These are phyloP conservation scores for Prorops nasuta DNA, from an alignment of 1,140 invertebrate species.

Conservation along the genomic window DNA sequence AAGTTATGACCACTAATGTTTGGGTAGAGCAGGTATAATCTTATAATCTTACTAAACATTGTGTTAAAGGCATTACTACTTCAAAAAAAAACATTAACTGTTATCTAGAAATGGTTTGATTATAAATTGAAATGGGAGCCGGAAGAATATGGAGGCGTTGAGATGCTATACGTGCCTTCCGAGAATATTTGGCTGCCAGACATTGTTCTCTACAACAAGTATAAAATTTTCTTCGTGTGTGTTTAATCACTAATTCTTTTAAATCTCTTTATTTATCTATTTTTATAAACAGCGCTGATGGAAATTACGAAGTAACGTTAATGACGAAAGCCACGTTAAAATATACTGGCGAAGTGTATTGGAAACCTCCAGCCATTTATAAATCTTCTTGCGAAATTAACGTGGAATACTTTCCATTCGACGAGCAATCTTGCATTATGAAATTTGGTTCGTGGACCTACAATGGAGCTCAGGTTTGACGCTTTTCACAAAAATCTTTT, in stretches of 20 bases:
- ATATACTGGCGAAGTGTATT: constrained; percentile 86
- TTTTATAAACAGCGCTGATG: constrained; percentile 91
- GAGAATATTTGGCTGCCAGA: constrained; percentile 92
- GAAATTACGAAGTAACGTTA: constrained; percentile 95
- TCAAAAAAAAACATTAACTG: not conserved
- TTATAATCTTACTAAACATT: not conserved
- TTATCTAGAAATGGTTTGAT: constrained; percentile 85
- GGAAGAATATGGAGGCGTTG: constrained; percentile 88
- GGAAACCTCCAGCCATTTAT: constrained; percentile 98
- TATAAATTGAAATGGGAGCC: constrained; percentile 93
- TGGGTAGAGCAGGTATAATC: constrained; percentile 83
- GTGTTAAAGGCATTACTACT: too few relatives aligned
- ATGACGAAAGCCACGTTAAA: constrained; percentile 95
- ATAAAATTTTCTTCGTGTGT: constrained; percentile 1
- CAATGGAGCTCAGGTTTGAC: constrained; percentile 77
- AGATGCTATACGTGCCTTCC: constrained; percentile 88
- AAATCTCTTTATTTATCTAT: constrained; percentile 21
- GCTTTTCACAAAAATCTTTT: not conserved
- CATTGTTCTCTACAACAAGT: constrained; percentile 85
- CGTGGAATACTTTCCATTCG: constrained; percentile 94
- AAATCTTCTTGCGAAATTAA: constrained; percentile 96
- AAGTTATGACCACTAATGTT: constrained; percentile 94
- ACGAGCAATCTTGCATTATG: constrained; percentile 91
- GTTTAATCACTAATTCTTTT: not conserved
- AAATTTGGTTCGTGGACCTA: constrained; percentile 97